These are phyloP conservation scores for Ptychochromis oligacanthus DNA, from an alignment of 2,113 vertebrate genomes.

Conservation along the genomic window DNA sequence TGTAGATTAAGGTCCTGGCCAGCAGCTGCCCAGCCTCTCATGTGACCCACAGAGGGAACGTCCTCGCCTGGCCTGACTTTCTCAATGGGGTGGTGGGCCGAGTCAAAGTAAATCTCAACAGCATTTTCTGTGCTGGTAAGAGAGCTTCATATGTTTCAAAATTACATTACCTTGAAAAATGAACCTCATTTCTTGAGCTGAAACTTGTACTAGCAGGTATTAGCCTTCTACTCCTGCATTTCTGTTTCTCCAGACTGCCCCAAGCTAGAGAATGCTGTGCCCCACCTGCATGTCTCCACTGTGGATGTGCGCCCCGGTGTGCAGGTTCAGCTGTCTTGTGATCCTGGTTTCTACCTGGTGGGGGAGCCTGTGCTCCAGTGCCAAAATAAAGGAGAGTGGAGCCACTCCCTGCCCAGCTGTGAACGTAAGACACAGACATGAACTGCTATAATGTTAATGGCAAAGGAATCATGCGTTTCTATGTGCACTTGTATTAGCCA, in stretches of 20 bases:
- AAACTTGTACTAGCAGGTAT: not conserved
- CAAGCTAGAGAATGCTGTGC: conserved; percentile 83
- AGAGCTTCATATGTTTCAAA: not conserved
- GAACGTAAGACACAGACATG: conserved; percentile 85
- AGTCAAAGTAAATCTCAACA: conserved; percentile 90
- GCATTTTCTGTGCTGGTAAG: conserved; percentile 94
- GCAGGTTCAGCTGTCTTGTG: conserved; percentile 90
- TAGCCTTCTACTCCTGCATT: not conserved
- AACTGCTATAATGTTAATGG: not conserved
- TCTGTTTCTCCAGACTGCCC: conserved; percentile 86
- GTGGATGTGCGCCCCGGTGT: conserved; percentile 87
- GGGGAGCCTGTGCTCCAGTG: conserved; percentile 91
- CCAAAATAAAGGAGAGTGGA: conserved; percentile 94
- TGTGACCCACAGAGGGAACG: conserved; percentile 88
- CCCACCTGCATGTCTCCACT: conserved; percentile 85
- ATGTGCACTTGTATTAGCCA: not conserved
- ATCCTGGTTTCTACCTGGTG: conserved; percentile 93
- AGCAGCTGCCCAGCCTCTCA: conserved; percentile 86
- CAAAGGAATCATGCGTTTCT: not conserved
- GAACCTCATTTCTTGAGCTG: not conserved
- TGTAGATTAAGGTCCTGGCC: conserved; percentile 89
- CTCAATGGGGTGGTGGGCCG: conserved; percentile 88
- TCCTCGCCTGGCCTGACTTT: conserved; percentile 97
- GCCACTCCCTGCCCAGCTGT: conserved; percentile 89
- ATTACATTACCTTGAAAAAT: not conserved